These are phyloP conservation scores for Bugula neritina DNA, from an alignment of 2,888 invertebrate genomes.

Conservation along the genomic window DNA sequence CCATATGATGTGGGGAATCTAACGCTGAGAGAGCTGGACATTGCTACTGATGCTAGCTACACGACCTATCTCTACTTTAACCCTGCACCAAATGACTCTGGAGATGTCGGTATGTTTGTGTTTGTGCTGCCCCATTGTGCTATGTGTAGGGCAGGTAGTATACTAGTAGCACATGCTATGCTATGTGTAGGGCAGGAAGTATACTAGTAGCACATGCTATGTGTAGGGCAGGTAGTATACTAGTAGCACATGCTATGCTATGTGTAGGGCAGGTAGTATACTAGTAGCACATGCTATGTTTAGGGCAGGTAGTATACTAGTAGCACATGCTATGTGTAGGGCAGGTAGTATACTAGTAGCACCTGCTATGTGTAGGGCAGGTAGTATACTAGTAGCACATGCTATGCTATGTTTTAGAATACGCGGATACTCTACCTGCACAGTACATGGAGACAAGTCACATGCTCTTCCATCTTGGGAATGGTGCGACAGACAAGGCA, in stretches of 20 bases:
- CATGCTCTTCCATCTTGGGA: not conserved
- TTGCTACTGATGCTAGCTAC: not conserved
- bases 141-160: no score
- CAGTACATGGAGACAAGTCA: not conserved
- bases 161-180: no score
- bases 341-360: no score
- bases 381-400: not conserved
- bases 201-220: no score
- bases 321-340: no score
- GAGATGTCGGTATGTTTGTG: not conserved
- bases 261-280: no score
- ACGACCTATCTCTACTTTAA: not conserved
- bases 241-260: not conserved
- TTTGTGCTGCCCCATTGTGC: no score
- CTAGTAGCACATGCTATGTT: no score
- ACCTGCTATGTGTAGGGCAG: no score
- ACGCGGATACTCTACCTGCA: not conserved
- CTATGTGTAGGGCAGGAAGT: no score
- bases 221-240: no score
- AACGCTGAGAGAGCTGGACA: not conserved
- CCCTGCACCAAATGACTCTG: not conserved
- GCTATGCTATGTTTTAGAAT: not conserved
- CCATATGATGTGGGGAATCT: not conserved
- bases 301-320: no score
- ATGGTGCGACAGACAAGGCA: not conserved